phyloP scores from a whole-genome alignment of 1,140 invertebrate species.

The Mamestra configurata region DNA sequence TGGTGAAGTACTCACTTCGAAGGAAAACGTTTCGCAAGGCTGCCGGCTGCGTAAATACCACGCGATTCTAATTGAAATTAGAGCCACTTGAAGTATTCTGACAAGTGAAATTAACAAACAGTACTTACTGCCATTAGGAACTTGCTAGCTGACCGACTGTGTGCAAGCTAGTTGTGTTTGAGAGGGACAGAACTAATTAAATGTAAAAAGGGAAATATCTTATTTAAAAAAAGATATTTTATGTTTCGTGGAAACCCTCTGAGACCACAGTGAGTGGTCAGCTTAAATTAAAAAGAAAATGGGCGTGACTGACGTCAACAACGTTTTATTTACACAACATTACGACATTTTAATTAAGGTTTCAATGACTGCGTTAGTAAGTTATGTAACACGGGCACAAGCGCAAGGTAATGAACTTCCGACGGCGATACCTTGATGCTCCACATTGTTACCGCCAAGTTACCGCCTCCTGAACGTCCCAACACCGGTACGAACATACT shows the following conservation, averaged over 20 bases:
- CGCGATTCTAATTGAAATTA: conserved; percentile 21
- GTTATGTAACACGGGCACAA: not conserved
- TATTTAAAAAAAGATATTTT: no score
- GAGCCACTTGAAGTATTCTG: conserved; percentile 1
- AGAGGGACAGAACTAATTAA: not conserved
- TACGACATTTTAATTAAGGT: not conserved
- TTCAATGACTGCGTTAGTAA: not conserved
- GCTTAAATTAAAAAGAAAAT: not conserved
- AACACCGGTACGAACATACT: not conserved
- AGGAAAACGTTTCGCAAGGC: conserved; percentile 15
- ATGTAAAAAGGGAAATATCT: no score
- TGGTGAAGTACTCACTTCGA: not conserved
- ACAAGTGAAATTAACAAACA: conserved; percentile 22
- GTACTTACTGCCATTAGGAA: not conserved
- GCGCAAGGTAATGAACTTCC: conserved; percentile 7
- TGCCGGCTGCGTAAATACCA: conserved; percentile 32
- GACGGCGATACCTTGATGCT: not conserved
- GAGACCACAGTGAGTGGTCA: no score
- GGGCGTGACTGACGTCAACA: not conserved
- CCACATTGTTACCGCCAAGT: not conserved
- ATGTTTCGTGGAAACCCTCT: no score
- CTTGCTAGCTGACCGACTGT: not conserved
- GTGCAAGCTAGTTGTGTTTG: not conserved
- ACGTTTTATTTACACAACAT: conserved; percentile 11
- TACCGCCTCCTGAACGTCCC: not conserved